Evolutionary conservation across 2,797 vertebrate genomes (phyloP).

Genomic region (Corythornis leucogaster): DNA sequence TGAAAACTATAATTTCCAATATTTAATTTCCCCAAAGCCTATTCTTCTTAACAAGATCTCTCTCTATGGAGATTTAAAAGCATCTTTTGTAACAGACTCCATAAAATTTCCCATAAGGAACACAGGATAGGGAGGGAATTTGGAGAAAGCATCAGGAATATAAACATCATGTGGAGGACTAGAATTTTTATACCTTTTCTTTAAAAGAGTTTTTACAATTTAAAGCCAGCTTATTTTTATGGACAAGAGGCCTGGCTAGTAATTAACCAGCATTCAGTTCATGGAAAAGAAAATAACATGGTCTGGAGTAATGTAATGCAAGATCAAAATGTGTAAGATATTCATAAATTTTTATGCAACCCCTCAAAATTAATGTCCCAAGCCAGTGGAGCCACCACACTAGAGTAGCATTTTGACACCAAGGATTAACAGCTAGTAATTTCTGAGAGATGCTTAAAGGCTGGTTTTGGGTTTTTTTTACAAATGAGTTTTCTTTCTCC

Average conservation of each 20-base stretch:
- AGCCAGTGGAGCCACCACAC: background rate
- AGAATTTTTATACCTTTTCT: background rate
- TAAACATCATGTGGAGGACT: accelerated
- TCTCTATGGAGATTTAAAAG: background rate
- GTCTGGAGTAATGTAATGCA: background rate
- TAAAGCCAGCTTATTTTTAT: background rate
- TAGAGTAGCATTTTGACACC: background rate
- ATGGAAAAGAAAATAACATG: background rate
- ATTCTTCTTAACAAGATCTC: background rate
- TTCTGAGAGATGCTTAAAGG: background rate
- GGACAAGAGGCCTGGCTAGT: background rate
- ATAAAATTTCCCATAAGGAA: background rate
- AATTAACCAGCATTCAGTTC: background rate
- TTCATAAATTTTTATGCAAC: background rate
- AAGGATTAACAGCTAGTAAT: background rate
- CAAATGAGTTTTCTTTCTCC: background rate
- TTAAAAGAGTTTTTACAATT: background rate
- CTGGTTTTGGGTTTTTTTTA: background rate
- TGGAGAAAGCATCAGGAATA: background rate
- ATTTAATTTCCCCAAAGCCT: background rate
- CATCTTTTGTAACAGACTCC: background rate
- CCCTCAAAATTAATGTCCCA: background rate
- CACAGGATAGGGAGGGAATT: background rate
- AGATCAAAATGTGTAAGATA: background rate
- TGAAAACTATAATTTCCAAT: background rate